Conservation (phyloP, 2,113 vertebrate genomes). For the Rallus limicola region DNA sequence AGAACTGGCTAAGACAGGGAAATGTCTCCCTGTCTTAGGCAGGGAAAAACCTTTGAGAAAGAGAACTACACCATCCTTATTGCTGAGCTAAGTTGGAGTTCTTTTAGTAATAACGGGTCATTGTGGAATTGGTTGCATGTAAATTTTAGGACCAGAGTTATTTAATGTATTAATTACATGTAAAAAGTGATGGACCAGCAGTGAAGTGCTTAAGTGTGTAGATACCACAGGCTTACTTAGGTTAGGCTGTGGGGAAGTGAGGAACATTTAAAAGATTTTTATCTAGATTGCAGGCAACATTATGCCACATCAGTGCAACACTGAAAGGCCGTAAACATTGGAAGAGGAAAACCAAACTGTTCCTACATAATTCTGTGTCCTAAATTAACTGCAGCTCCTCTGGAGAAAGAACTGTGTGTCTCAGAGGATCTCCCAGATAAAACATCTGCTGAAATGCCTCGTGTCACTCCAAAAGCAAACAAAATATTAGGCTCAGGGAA, state of each 20-base stretch:
- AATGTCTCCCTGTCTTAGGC: not conserved
- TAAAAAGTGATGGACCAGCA: not conserved
- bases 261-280: not conserved
- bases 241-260: not conserved
- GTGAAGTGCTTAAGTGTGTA: not conserved
- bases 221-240: not conserved
- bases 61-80: not conserved
- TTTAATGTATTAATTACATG: not conserved
- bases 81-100: not conserved
- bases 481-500: constrained; percentile 48
- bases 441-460: constrained; percentile 54
- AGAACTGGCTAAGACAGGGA: not conserved
- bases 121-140: not conserved
- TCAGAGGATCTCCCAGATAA: constrained; percentile 55
- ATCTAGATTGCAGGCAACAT: not conserved
- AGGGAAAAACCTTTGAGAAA: not conserved
- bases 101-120: not conserved
- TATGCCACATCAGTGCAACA: not conserved
- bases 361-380: constrained; percentile 3
- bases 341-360: not conserved
- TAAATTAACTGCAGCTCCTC: constrained; percentile 50
- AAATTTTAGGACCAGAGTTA: not conserved
- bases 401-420: constrained; percentile 31
- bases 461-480: constrained; percentile 56
- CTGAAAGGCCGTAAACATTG: not conserved